Evolutionary conservation across 2,888 invertebrate genomes (phyloP).

Genomic region (Leucania comma): DNA sequence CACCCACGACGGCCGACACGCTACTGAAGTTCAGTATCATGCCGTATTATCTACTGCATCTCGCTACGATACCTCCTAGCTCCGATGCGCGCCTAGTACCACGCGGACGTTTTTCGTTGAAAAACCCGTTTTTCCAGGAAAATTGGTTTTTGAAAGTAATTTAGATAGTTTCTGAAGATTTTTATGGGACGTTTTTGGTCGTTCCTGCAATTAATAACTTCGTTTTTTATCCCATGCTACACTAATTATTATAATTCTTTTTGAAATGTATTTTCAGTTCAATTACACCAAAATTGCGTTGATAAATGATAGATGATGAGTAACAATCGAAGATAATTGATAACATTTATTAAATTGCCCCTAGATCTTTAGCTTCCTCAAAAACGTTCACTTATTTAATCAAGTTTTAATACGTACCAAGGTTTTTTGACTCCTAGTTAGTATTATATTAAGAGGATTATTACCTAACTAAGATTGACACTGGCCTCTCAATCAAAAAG

Average conservation of each 20-base stretch:
- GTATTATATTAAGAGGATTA: not conserved
- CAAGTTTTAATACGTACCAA: not conserved
- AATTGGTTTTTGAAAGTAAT: constrained; percentile 39
- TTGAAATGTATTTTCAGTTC: not conserved
- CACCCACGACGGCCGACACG: constrained; percentile 79
- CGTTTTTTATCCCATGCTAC: not conserved
- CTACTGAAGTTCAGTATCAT: constrained; percentile 80
- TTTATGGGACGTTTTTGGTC: not conserved
- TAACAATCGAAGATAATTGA: not conserved
- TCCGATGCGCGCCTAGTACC: constrained; percentile 80
- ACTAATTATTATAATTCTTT: not conserved
- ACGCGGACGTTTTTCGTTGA: constrained; percentile 63
- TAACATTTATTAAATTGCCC: not conserved
- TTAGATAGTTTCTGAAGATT: constrained; percentile 17
- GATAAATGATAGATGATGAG: not conserved
- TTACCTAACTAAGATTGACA: constrained; percentile 8
- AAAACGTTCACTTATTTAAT: not conserved
- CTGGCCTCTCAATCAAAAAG: constrained; percentile 4
- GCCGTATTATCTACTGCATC: constrained; percentile 78
- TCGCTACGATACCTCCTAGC: constrained; percentile 73
- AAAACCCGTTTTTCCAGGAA: constrained; percentile 69
- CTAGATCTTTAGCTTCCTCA: not conserved
- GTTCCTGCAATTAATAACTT: not conserved
- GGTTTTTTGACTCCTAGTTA: not conserved
- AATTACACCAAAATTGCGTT: not conserved